These are phyloP conservation scores for Cyprichromis sp. DNA, from an alignment of 2,113 vertebrate genomes.

Conservation along the genomic window DNA sequence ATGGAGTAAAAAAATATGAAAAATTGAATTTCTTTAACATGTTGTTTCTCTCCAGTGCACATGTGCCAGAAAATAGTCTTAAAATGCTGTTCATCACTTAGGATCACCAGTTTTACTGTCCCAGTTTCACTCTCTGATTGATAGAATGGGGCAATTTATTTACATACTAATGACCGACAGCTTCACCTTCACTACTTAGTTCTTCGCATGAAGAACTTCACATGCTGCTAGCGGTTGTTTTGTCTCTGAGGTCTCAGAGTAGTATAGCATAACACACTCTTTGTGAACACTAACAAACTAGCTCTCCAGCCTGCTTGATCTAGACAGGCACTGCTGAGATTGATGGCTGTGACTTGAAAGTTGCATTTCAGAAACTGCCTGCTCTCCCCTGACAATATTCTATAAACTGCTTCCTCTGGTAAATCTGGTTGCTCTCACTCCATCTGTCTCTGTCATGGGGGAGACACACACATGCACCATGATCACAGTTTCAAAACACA, in stretches of 20 bases:
- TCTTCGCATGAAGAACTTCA: background rate
- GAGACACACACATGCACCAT: constrained; percentile 23
- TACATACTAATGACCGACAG: constrained; percentile 63
- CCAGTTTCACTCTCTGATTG: constrained; percentile 60
- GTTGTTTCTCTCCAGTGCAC: background rate
- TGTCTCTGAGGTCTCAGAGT: constrained; percentile 22
- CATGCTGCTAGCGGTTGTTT: constrained; percentile 12
- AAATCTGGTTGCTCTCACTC: constrained; percentile 65
- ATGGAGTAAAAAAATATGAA: background rate
- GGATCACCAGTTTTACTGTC: constrained; percentile 4
- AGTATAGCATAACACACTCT: constrained; percentile 30
- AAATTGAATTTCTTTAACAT: background rate
- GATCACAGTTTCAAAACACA: constrained; percentile 41
- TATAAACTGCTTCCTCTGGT: constrained; percentile 73
- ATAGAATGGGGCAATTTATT: constrained; percentile 64
- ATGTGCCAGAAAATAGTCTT: background rate
- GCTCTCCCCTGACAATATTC: constrained; percentile 70
- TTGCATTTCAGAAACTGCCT: constrained; percentile 65
- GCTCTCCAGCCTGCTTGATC: constrained; percentile 51
- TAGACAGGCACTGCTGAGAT: constrained; percentile 59
- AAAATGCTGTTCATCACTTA: constrained; percentile 7
- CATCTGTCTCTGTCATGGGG: constrained; percentile 72
- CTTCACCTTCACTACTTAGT: constrained; percentile 33
- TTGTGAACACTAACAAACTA: constrained; percentile 60
- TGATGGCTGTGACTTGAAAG: constrained; percentile 71